Evolutionary conservation across 2,888 invertebrate species (phyloP), one percentile per base, ranked within the genome.

Genomic region (Hirtodrosophila duncani): DNA sequence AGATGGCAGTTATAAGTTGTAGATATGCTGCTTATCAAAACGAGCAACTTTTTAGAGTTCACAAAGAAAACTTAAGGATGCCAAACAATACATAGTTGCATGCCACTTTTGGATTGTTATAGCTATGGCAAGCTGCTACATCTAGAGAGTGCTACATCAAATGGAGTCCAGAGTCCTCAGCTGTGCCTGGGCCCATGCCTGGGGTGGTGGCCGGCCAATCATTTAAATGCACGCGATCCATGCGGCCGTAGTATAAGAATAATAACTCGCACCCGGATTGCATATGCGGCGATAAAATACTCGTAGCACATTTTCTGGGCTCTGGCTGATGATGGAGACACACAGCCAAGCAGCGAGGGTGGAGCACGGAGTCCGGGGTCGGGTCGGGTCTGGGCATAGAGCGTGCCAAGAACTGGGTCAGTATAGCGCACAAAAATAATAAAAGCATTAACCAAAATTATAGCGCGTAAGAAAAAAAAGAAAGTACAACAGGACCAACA

Each of bases 361-460:
- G n/a, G n/a, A n/a, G n/a, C n/a, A n/a, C n/a, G n/a, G 21, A 41
- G 27, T 29, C 16, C 21, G 20, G 33, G 39, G 26, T 30, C 14
- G 29, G 23, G 27, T 41, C 29, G 14, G 26, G 31, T n/a, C n/a
- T n/a, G n/a, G n/a, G n/a, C n/a, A n/a, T n/a, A 31, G 59, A 78
- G 69, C 78, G 70, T 72, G 81, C 50, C 55, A 45, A 42, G 36
- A 77, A 70, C 68, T 78, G 63, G 81, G 81, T 81, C 81, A 81
- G 29, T 51, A 51, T 53, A n/a, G 29, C 45, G 52, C 53, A 72
- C 63, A 77, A 63, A 72, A 70, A 80, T 77, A 82, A 80, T 77
- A 78, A 82, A 77, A 71, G 49, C 78, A 83, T 81, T 80, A 81
- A 83, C 71, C 64, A 67, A 81, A 80, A 83, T 77, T 78, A 71